A percentile compares a stretch with the other conserved stretches of the same genome.
phyloP scores from a whole-genome alignment of 2,113 vertebrate species.

The Hyperopisus bebe region DNA sequence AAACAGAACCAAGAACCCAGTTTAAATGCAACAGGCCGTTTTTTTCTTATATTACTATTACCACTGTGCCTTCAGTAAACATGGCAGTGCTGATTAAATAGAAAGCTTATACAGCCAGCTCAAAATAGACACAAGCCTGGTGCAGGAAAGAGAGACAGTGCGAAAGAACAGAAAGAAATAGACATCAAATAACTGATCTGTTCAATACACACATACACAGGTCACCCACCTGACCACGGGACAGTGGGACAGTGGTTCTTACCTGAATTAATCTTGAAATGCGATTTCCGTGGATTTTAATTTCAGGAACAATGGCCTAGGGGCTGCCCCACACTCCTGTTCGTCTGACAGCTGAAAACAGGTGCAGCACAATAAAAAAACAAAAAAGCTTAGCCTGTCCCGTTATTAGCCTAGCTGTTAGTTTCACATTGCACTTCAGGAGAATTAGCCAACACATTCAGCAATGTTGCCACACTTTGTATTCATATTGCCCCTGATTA shows the following conservation, averaged over 20 bases:
- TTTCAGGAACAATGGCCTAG: constrained; percentile 44
- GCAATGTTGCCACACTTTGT: background rate
- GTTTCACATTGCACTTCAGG: background rate
- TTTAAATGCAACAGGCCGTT: background rate
- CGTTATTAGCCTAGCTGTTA: constrained; percentile 31
- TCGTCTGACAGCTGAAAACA: constrained; percentile 16
- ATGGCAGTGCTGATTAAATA: constrained; percentile 44
- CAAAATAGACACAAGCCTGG: constrained; percentile 52
- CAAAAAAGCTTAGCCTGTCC: constrained; percentile 41
- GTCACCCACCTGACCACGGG: constrained; percentile 27
- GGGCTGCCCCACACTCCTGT: background rate
- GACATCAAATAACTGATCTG: background rate
- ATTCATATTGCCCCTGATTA: background rate
- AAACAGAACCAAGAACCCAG: background rate
- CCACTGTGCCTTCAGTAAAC: background rate
- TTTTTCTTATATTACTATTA: background rate
- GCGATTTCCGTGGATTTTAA: constrained; percentile 40
- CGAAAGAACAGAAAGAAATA: constrained; percentile 14
- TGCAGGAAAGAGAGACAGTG: constrained; percentile 19
- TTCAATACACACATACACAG: background rate
- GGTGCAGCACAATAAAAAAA: constrained; percentile 31
- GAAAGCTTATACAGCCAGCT: constrained; percentile 42
- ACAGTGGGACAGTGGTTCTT: constrained; percentile 34
- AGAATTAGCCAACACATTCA: background rate
- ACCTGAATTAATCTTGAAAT: constrained; percentile 50